phyloP scores from a whole-genome alignment of 2,113 vertebrate species.

The Gambusia holbrooki region DNA sequence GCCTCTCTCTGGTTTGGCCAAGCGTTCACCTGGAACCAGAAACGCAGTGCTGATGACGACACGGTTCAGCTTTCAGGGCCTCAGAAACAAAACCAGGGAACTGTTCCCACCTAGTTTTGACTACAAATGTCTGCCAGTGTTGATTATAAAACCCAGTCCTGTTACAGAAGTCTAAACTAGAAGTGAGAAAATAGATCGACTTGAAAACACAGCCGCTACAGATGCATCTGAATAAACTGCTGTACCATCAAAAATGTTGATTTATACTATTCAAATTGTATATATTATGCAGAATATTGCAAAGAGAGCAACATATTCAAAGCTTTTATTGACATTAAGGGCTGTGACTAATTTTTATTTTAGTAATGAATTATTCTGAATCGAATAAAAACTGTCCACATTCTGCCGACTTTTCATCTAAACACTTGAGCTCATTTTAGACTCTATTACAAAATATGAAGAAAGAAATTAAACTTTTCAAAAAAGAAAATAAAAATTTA shows the following conservation, averaged over 20 bases:
- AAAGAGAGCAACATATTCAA: neutral
- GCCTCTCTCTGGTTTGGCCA: conserved; percentile 97
- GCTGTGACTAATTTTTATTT: no score
- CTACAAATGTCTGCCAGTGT: neutral
- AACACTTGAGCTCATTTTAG: no score
- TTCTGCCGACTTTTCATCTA: no score
- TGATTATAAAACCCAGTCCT: no score
- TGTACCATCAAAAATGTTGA: neutral
- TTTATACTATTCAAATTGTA: neutral
- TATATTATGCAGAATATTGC: neutral
- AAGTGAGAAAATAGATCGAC: neutral
- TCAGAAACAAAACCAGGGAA: neutral
- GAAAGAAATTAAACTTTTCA: no score
- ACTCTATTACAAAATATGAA: no score
- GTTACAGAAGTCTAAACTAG: no score
- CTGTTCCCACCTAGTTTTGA: neutral
- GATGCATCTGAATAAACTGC: neutral
- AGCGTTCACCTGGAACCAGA: conserved; percentile 88
- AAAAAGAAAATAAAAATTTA: no score
- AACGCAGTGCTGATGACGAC: neutral
- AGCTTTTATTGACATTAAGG: no score
- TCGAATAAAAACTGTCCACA: no score
- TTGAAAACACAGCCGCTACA: neutral
- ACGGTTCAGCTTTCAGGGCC: neutral
- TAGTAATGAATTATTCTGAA: no score